Evolutionary conservation across 2,888 invertebrate genomes (phyloP), one percentile per base, ranked within the genome.

Genomic region (Tiphia femorata): DNA sequence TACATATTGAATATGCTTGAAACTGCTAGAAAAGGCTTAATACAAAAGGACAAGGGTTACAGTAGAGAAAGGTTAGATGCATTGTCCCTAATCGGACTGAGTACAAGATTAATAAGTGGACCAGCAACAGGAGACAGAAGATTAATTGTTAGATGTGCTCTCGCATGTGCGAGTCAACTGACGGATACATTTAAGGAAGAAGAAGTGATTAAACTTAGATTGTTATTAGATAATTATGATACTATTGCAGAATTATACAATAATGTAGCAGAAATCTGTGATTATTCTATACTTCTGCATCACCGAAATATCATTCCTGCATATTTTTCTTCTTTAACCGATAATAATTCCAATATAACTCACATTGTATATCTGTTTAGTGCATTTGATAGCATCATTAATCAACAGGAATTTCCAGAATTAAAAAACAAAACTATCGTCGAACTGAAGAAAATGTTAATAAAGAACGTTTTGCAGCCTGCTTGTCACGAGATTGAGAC

Each of bases 401-500:
- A 57, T 1, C 68, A 73, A n/a, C 75, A 79, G 21, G 70, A 73
- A 25, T 62, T 64, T 0, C 61, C 63, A 0, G 69, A 76, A 10
- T 43, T 75, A 10, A 72, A 59, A 0, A 51, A 70, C 0, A 43
- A 53, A 2, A 70, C 64, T 21, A 67, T 75, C 3, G 19, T 23
- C 1, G 76, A 78, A n/a, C 57, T 78, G n/a, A 72, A 65, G 14
- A 80, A 78, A 40, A 82, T 86, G 54, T 84, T 91, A 33, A 85
- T 88, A 48, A 86, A 86, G 44, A 86, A 87, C 73, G 84, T 92
- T 41, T 82, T 92, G 21, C 87, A 90, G 66, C 92, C 91, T 33
- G 85, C 96, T 23, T 95, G 96, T 78, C 91, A 92, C 72, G 90
- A 92, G 74, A 91, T 98, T 63, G 99, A 99, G 85, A 96, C 93